Percentiles rank a stretch among this genome's conserved stretches.
Conservation (phyloP, 1,140 invertebrate species). For the Andricus grossulariae region DNA sequence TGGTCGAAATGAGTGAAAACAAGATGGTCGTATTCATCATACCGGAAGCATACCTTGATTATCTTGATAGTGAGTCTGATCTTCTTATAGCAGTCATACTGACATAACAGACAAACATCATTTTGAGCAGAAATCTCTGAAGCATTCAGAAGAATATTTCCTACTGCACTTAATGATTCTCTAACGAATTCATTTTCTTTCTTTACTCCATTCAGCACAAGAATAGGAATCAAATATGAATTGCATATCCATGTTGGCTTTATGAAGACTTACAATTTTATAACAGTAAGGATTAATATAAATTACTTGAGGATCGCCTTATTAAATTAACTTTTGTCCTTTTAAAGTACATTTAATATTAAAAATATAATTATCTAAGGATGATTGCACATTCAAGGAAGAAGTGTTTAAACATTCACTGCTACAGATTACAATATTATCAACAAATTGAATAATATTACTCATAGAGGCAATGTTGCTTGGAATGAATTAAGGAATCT, state of each 20-base stretch:
- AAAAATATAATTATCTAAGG: not conserved
- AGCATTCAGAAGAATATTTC: not conserved
- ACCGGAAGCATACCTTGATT: no score
- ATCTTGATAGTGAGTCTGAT: no score
- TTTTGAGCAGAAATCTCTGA: not conserved
- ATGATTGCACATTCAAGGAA: no score
- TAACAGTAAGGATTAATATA: slow-evolving; percentile 38
- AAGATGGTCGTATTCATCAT: no score
- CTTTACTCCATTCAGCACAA: slow-evolving; percentile 10
- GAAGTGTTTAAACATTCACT: no score
- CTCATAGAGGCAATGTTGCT: no score
- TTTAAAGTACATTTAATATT: not conserved
- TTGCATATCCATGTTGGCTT: slow-evolving; percentile 45
- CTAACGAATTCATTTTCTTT: not conserved
- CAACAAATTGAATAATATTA: no score
- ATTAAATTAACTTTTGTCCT: slow-evolving; percentile 23
- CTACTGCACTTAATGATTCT: not conserved
- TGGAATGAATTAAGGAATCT: no score
- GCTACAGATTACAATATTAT: no score
- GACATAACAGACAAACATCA: no score
- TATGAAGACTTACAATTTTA: slow-evolving; percentile 26
- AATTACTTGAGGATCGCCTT: slow-evolving; percentile 19
- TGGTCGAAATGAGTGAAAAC: no score
- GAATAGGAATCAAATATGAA: slow-evolving; percentile 55
- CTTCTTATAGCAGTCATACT: no score